Evolutionary conservation across 2,797 vertebrate species (phyloP).

Genomic region (Eospalax fontanierii): DNA sequence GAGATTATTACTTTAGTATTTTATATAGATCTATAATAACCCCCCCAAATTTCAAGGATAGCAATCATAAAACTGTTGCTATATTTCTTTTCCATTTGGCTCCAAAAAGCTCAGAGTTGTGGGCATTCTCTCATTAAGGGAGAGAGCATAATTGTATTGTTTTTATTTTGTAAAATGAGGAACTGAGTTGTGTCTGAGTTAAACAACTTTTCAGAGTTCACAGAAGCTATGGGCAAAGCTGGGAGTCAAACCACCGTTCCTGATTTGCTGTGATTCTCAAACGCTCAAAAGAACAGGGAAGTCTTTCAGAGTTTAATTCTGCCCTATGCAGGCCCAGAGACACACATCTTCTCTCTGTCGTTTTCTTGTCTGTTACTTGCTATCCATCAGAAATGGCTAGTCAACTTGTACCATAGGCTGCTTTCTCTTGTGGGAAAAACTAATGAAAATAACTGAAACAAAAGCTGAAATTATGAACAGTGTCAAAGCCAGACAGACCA

Average conservation of each 20-base stretch:
- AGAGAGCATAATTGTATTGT: constrained; percentile 20
- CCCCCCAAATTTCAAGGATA: constrained; percentile 51
- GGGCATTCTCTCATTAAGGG: constrained; percentile 58
- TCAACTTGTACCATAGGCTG: neutral
- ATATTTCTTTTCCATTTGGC: constrained; percentile 63
- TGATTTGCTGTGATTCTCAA: constrained; percentile 43
- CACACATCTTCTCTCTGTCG: constrained; percentile 2
- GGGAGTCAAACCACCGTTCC: constrained; percentile 31
- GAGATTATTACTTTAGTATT: constrained; percentile 76
- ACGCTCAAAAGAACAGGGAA: constrained; percentile 17
- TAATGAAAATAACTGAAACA: neutral
- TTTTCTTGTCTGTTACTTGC: neutral
- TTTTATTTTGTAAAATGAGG: constrained; percentile 68
- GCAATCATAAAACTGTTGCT: constrained; percentile 61
- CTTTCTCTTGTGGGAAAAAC: neutral
- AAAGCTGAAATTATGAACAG: constrained; percentile 24
- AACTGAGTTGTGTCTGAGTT: neutral
- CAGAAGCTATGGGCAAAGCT: neutral
- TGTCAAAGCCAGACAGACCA: neutral
- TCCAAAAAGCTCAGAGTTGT: constrained; percentile 53
- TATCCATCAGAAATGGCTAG: neutral
- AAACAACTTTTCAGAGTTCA: constrained; percentile 59
- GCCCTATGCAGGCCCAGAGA: neutral
- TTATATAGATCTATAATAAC: constrained; percentile 78
- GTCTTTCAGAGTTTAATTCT: constrained; percentile 46